phyloP scores from a whole-genome alignment of 2,888 invertebrate species.

The Microlaimidae sp. region DNA sequence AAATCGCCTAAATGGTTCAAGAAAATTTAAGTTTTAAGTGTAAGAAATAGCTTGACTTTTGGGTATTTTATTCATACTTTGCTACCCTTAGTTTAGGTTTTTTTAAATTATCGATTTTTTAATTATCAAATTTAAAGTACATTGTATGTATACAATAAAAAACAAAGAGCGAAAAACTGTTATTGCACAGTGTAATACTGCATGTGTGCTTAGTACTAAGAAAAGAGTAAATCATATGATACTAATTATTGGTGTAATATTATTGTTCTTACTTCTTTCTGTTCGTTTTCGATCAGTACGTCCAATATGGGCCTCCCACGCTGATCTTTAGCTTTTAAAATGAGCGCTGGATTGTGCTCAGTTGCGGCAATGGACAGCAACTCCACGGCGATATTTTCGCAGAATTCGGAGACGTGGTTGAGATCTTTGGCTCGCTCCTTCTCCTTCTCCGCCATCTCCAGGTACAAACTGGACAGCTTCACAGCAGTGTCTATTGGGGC shows the following conservation, averaged over 20 bases:
- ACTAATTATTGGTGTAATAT: conserved; percentile 27
- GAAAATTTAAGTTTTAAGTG: background rate
- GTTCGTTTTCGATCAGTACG: conserved; percentile 82
- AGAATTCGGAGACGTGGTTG: conserved; percentile 81
- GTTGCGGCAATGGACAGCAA: conserved; percentile 50
- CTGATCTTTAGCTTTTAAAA: conserved; percentile 82
- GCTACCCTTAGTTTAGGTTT: too few relatives aligned
- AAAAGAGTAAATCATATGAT: conserved; percentile 62
- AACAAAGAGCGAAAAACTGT: too few relatives aligned
- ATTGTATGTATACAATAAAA: too few relatives aligned
- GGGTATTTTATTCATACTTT: too few relatives aligned
- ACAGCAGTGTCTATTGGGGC: conserved; percentile 97
- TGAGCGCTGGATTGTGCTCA: conserved; percentile 65
- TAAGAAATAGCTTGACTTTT: too few relatives aligned
- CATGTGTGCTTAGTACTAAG: too few relatives aligned
- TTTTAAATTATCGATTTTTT: too few relatives aligned
- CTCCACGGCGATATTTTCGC: conserved; percentile 94
- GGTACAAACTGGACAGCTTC: conserved; percentile 60
- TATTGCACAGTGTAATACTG: too few relatives aligned
- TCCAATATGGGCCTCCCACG: conserved; percentile 62
- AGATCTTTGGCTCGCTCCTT: conserved; percentile 90
- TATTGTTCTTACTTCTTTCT: conserved; percentile 78
- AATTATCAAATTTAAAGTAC: too few relatives aligned
- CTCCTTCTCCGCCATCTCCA: conserved; percentile 48
- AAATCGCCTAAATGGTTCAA: too few relatives aligned